phyloP scores from a whole-genome alignment of 2,113 vertebrate genomes.

The Ariopsis seemanni region DNA sequence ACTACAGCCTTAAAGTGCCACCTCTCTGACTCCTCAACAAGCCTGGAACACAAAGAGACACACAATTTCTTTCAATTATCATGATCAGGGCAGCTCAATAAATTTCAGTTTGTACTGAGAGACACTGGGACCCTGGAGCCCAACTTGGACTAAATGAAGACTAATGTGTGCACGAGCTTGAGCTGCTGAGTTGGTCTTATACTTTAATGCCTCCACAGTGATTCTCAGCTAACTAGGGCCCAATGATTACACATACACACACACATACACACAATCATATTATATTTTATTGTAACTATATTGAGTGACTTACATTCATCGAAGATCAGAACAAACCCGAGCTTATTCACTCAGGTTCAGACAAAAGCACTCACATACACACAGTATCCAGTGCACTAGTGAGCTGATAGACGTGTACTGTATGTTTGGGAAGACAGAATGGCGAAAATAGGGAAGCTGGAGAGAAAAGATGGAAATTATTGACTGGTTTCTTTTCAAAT shows the following conservation, averaged over 20 bases:
- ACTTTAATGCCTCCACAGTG: conserved; percentile 50
- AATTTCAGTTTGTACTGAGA: conserved; percentile 77
- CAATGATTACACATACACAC: conserved; percentile 60
- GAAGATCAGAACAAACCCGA: conserved; percentile 61
- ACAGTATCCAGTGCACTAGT: background rate
- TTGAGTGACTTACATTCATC: conserved; percentile 62
- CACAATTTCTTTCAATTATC: conserved; percentile 84
- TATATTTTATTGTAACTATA: conserved; percentile 44
- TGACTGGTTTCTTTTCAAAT: conserved; percentile 32
- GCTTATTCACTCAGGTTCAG: conserved; percentile 51
- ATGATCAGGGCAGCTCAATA: conserved; percentile 70
- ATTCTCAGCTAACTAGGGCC: conserved; percentile 57
- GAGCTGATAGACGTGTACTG: background rate
- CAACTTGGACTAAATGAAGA: conserved; percentile 77
- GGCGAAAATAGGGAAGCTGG: background rate
- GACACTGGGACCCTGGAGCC: conserved; percentile 73
- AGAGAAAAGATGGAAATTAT: conserved; percentile 13
- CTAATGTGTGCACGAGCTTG: conserved; percentile 70
- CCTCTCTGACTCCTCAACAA: conserved; percentile 49
- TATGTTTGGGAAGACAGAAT: background rate
- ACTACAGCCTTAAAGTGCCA: conserved; percentile 39
- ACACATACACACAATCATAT: conserved; percentile 47
- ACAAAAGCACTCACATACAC: background rate
- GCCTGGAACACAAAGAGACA: conserved; percentile 74
- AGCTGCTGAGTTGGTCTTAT: conserved; percentile 73